Conservation (phyloP, 2,113 vertebrate species). For the Tupaia tana region DNA sequence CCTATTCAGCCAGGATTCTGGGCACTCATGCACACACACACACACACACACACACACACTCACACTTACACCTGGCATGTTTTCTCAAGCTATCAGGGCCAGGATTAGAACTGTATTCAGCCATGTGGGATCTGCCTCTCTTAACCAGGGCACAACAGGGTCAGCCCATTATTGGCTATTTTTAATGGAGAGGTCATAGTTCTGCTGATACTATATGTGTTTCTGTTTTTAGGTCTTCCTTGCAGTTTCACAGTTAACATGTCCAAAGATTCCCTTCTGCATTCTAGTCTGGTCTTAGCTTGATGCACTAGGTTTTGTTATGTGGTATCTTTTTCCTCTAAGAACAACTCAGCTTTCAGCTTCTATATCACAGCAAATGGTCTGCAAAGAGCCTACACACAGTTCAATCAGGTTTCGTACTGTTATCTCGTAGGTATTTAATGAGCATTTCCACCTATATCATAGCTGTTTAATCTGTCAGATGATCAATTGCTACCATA, state of each 20-base stretch:
- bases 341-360: background rate
- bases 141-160: no score
- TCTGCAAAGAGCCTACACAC: background rate
- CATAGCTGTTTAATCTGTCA: background rate
- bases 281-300: background rate
- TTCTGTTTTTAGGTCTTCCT: background rate
- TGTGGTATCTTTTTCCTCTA: background rate
- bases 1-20: no score
- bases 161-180: background rate
- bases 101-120: no score
- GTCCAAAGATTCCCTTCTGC: background rate
- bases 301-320: background rate
- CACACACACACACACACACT: no score
- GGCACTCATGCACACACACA: no score
- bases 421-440: background rate
- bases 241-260: background rate
- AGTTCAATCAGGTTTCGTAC: background rate
- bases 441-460: constrained; percentile 15
- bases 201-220: fast-evolving
- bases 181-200: background rate
- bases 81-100: no score
- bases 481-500: background rate
- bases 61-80: no score
- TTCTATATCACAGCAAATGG: background rate
- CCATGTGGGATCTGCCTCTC: no score